These are phyloP conservation scores for Agelaius tricolor DNA, from an alignment of 2,113 vertebrate genomes.

Conservation along the genomic window DNA sequence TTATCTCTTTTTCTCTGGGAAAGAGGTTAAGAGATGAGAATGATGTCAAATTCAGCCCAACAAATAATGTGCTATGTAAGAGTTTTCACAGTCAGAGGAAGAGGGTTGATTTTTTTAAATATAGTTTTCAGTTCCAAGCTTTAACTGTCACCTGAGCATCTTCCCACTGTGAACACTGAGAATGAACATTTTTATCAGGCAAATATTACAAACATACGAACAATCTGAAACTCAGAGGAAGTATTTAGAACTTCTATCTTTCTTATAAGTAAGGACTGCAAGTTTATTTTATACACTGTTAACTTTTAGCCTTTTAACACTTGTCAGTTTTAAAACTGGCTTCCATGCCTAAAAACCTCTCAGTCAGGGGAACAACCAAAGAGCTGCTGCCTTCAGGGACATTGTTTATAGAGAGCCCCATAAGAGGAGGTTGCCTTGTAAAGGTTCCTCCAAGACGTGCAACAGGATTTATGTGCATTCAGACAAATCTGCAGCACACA, in stretches of 20 bases:
- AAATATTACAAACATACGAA: not conserved
- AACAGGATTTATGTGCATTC: not conserved
- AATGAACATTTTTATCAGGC: not conserved
- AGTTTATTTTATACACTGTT: no score
- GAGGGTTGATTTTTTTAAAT: not conserved
- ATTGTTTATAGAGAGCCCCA: not conserved
- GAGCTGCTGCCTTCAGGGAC: not conserved
- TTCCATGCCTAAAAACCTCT: not conserved
- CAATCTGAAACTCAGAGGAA: no score
- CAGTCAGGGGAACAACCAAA: not conserved
- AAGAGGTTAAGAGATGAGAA: conserved; percentile 11
- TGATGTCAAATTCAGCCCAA: not conserved
- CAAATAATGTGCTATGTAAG: fast-evolving
- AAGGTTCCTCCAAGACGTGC: fast-evolving
- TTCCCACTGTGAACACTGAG: not conserved
- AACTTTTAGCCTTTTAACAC: no score
- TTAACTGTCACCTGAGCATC: not conserved
- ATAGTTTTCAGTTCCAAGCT: not conserved
- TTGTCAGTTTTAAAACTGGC: no score
- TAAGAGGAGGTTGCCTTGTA: fast-evolving
- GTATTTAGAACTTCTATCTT: no score
- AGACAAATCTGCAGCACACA: not conserved
- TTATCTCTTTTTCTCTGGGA: conserved; percentile 88
- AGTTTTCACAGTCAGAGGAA: not conserved
- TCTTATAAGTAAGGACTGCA: no score